Evolutionary conservation across 2,797 vertebrate species (phyloP), one percentile per base, ranked within the genome.

Genomic region (Spea hammondii): DNA sequence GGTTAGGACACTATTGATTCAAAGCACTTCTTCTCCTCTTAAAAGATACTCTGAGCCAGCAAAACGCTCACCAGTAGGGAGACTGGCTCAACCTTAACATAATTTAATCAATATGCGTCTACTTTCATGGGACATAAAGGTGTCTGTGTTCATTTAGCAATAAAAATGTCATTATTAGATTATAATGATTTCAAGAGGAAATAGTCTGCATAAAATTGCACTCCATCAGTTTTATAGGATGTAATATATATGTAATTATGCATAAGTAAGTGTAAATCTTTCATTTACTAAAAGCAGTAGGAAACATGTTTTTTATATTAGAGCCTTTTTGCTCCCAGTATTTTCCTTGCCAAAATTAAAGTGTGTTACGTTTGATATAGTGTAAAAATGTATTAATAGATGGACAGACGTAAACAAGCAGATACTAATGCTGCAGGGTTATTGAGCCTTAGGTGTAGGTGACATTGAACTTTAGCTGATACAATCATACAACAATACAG

Each of bases 1-100:
- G 88, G 85, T 88, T 92, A 90, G 90, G 93, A 90, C 90, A 87
- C 69, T 93, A 95, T 95, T 8, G 93, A 96, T 96, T 93, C 82
- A 82, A 85, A 85, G 85, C 86, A 88, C 89, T 93, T 91, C 89
- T 87, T 65, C 90, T 93, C 83, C 89, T 93, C 91, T 91, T 91
- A 90, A 70, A 82, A 88, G 86, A 89, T 82, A 84, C 88, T 90
- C 83, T 88, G 83, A 91, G 88, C 90, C 90, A 91, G 89, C 87
- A 88, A 86, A 90, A 89, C 85, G 84, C 86, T 82, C 84, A 87
- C 85, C 89, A 91, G 90, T 51, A 47, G 86, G 89, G 83, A 87
- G 89, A 87, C 92, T 88, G 88, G 86, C 88, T 91, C 86, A 86
- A 86, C 87, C 86, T 88, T 81, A 87, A 84, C 88, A 89, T 89